Percentiles rank a stretch among this genome's conserved stretches.
Evolutionary conservation across 2,888 invertebrate genomes (phyloP).

Genomic region (Tinea semifulvella): DNA sequence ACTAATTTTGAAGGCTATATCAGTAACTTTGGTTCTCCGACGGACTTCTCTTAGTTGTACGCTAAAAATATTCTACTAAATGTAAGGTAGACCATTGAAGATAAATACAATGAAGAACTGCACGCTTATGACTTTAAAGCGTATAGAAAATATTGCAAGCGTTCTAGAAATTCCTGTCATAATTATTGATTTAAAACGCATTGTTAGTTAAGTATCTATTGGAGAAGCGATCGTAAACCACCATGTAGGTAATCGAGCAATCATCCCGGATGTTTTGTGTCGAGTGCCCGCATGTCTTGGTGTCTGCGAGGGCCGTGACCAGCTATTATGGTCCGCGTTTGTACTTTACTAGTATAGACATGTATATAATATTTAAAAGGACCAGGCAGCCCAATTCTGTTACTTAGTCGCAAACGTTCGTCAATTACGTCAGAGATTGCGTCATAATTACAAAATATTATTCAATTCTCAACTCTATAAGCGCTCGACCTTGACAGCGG

Average conservation of each 20-base stretch:
- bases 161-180: not conserved
- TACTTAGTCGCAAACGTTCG: too few species aligned
- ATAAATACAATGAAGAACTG: slow-evolving; percentile 28
- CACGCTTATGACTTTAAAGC: slow-evolving; percentile 59
- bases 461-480: too few species aligned
- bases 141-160: slow-evolving; percentile 45
- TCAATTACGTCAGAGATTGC: too few species aligned
- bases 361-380: too few species aligned
- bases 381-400: too few species aligned
- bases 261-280: slow-evolving; percentile 37
- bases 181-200: not conserved
- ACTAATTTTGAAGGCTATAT: too few species aligned
- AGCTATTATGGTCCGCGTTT: slow-evolving; percentile 15
- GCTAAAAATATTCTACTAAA: too few species aligned
- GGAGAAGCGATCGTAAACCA: not conserved
- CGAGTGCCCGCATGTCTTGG: slow-evolving; percentile 18
- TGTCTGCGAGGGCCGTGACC: slow-evolving; percentile 16
- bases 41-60: too few species aligned
- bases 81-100: slow-evolving; percentile 29
- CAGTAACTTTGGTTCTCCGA: too few species aligned
- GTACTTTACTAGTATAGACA: not conserved
- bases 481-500: too few species aligned
- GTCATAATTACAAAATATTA: too few species aligned
- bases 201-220: not conserved
- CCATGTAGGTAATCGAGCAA: slow-evolving; percentile 7